Conservation (phyloP, 2,888 invertebrate species). For the Sarcophaga rosellei region DNA sequence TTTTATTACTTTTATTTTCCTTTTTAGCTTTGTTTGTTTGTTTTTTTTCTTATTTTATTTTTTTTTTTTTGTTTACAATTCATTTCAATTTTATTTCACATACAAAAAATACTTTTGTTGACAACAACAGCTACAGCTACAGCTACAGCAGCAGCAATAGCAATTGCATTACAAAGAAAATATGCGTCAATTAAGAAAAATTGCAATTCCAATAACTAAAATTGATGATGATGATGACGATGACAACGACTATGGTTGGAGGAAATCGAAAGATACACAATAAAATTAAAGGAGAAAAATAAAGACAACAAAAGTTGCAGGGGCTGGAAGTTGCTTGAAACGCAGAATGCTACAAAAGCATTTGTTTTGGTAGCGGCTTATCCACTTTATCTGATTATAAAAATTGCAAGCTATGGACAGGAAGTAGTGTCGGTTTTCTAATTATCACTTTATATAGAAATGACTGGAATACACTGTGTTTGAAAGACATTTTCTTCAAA, state of each 20-base stretch:
- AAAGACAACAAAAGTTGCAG: slow-evolving; percentile 15
- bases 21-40: slow-evolving; percentile 33
- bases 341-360: neutral
- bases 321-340: neutral
- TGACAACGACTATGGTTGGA: slow-evolving; percentile 6
- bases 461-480: no score
- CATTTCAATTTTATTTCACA: slow-evolving; percentile 44
- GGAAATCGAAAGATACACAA: slow-evolving; percentile 8
- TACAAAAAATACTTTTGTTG: slow-evolving; percentile 9
- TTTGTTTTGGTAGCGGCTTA: no score
- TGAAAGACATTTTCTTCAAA: no score
- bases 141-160: neutral
- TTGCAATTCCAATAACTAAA: slow-evolving; percentile 62
- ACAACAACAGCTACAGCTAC: neutral
- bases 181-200: slow-evolving; percentile 68
- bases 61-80: slow-evolving; percentile 34
- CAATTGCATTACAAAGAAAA: slow-evolving; percentile 14
- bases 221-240: slow-evolving; percentile 51
- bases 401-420: neutral
- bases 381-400: neutral
- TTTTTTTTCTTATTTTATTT: slow-evolving; percentile 18
- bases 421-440: no score
- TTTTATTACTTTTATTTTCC: slow-evolving; percentile 37
- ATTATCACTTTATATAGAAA: no score
- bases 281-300: slow-evolving; percentile 6